phyloP scores from a whole-genome alignment of 2,113 vertebrate genomes.

The Pongo pygmaeus region DNA sequence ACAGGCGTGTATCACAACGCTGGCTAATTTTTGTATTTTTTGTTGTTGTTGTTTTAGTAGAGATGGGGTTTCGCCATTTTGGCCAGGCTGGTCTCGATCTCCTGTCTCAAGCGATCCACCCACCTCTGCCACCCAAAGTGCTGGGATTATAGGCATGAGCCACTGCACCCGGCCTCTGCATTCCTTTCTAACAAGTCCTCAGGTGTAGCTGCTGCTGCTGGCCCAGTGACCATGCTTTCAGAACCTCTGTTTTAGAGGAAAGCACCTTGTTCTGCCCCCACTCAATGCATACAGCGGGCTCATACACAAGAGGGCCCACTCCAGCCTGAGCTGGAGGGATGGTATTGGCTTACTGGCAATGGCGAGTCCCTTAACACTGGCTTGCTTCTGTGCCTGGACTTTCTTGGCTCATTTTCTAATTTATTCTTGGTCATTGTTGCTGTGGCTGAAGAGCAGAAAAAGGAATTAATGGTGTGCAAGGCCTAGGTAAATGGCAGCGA shows the following conservation, averaged over 20 bases:
- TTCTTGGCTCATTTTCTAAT: background rate
- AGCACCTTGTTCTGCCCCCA: background rate
- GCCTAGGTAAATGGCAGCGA: rapidly evolving
- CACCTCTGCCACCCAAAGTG: no score
- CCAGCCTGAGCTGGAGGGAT: background rate
- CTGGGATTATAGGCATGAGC: no score
- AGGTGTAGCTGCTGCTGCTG: background rate
- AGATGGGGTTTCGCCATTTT: no score
- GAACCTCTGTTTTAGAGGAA: background rate
- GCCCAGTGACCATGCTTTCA: background rate
- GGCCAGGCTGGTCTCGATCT: no score
- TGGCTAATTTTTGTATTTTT: no score
- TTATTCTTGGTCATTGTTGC: background rate
- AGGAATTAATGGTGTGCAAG: no score
- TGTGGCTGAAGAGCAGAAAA: background rate
- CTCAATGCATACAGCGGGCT: background rate
- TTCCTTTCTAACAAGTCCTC: background rate
- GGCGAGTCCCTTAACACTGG: background rate
- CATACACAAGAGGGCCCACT: background rate
- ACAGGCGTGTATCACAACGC: no score
- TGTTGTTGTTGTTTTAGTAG: no score
- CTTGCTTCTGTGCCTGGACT: background rate
- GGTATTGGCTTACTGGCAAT: background rate
- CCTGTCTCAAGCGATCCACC: no score
- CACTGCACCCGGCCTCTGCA: no score